phyloP scores from a whole-genome alignment of 2,888 invertebrate genomes.

The Ennomos fuscantarius region DNA sequence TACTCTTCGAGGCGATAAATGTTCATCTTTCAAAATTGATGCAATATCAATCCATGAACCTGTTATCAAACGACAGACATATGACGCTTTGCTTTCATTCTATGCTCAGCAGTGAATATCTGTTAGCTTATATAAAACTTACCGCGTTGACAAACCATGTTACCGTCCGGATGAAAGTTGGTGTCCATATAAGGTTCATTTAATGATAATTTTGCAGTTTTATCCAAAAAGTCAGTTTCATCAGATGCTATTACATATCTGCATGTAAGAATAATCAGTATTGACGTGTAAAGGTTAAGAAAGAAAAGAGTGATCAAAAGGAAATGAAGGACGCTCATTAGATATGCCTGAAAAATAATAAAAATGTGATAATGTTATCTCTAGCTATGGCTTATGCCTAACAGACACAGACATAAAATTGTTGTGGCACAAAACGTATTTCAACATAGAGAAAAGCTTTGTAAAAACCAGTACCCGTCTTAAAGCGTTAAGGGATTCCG shows the following conservation, averaged over 20 bases:
- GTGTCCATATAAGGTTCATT: conserved; percentile 57
- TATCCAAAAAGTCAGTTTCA: conserved; percentile 53
- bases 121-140: conserved; percentile 24
- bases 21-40: conserved; percentile 52
- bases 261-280: conserved; percentile 73
- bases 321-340: conserved; percentile 80
- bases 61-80: conserved; percentile 31
- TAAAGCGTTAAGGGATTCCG: conserved; percentile 74
- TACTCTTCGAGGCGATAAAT: conserved; percentile 64
- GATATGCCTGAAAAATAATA: conserved; percentile 69
- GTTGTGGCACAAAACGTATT: too few relatives aligned
- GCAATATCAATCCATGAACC: conserved; percentile 75
- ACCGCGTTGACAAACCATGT: conserved; percentile 72
- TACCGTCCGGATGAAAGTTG: conserved; percentile 60
- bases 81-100: too few relatives aligned
- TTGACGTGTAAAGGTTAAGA: conserved; percentile 73
- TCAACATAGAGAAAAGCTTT: background rate
- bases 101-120: too few relatives aligned
- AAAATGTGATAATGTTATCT: too few relatives aligned
- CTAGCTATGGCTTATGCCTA: too few relatives aligned
- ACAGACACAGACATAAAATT: too few relatives aligned
- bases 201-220: conserved; percentile 49
- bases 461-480: conserved; percentile 61
- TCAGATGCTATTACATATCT: conserved; percentile 62
- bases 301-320: conserved; percentile 75